phyloP scores from a whole-genome alignment of 2,797 vertebrate genomes.

The Coregonus suidteri region DNA sequence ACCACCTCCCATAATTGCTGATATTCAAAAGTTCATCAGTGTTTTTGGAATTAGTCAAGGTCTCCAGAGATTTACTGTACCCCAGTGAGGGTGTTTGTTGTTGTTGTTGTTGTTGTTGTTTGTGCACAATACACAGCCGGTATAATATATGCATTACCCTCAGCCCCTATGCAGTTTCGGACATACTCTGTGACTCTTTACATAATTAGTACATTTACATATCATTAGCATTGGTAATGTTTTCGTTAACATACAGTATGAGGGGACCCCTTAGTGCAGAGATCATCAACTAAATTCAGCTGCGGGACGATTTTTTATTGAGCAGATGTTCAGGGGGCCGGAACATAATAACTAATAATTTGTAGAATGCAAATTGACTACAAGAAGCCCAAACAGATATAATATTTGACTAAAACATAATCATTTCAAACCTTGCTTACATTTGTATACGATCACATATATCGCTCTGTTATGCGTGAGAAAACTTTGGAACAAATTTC shows the following conservation, averaged over 20 bases:
- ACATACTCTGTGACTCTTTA: constrained; percentile 41
- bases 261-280: constrained; percentile 27
- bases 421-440: no score
- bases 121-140: not conserved
- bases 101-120: not conserved
- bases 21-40: not conserved
- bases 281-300: no score
- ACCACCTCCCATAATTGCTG: not conserved
- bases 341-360: no score
- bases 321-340: not conserved
- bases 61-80: not conserved
- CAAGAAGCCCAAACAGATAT: no score
- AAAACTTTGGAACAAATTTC: no score
- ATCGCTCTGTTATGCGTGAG: no score
- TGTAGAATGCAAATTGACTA: no score
- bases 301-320: no score
- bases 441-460: no score
- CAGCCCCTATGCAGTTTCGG: constrained; percentile 50
- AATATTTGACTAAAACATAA: no score
- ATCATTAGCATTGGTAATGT: constrained; percentile 59
- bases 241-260: constrained; percentile 43
- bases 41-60: not conserved
- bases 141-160: not conserved
- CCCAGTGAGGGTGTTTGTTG: not conserved
- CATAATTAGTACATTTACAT: constrained; percentile 55